phyloP scores from a whole-genome alignment of 2,113 vertebrate species.

The Crotalus helleri region DNA sequence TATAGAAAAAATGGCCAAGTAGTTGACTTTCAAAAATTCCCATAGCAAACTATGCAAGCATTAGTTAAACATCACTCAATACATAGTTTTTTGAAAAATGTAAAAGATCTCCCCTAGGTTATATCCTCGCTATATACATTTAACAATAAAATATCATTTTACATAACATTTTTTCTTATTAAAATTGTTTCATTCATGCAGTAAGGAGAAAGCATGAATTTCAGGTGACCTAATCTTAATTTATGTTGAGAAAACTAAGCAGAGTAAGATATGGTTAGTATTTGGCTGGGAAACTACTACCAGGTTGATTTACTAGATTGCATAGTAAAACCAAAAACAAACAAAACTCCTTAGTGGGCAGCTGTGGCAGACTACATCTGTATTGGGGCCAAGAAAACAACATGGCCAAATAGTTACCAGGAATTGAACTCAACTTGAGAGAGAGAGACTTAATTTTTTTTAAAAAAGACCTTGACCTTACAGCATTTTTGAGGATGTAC shows the following conservation, averaged over 20 bases:
- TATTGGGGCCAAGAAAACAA: neutral
- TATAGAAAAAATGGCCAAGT: neutral
- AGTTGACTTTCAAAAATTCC: neutral
- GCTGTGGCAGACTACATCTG: neutral
- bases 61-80: neutral
- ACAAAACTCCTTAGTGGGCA: neutral
- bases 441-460: neutral
- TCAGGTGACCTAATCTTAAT: neutral
- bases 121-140: neutral
- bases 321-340: neutral
- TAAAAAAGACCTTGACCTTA: neutral
- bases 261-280: neutral
- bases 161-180: neutral
- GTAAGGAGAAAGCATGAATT: neutral
- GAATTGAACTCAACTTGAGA: neutral
- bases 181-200: neutral
- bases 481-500: neutral
- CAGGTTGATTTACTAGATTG: neutral
- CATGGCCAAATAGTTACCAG: neutral
- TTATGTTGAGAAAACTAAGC: neutral
- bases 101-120: neutral
- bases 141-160: neutral
- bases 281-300: neutral
- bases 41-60: neutral
- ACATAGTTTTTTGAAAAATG: neutral